These are phyloP conservation scores for Latrodectus geometricus DNA, from an alignment of 1,140 invertebrate genomes.

Conservation along the genomic window DNA sequence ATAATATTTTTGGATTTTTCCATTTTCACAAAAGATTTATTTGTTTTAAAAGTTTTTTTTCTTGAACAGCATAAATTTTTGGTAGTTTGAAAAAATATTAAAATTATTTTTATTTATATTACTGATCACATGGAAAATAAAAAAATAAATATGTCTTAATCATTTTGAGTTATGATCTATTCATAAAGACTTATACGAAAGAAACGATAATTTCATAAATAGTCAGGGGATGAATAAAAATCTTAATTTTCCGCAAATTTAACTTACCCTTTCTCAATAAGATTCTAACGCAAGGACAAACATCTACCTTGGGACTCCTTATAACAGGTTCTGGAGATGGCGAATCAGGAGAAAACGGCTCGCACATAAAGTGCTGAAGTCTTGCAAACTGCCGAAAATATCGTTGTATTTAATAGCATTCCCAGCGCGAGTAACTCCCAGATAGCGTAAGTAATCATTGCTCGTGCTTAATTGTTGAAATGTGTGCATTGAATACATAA, in stretches of 20 bases:
- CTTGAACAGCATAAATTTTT: no score
- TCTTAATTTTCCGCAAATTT: neutral
- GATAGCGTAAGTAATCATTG: constrained; percentile 48
- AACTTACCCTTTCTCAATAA: neutral
- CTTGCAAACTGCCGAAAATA: constrained; percentile 36
- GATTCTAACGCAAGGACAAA: neutral
- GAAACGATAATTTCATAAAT: no score
- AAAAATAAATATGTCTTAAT: no score
- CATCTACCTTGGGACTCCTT: constrained; percentile 31
- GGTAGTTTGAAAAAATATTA: no score
- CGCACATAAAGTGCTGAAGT: neutral
- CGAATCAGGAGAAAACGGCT: constrained; percentile 8
- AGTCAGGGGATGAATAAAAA: constrained; percentile 32
- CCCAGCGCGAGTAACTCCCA: constrained; percentile 24
- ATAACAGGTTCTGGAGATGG: constrained; percentile 24
- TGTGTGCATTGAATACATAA: constrained; percentile 57
- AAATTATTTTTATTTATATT: no score
- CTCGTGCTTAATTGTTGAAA: constrained; percentile 45
- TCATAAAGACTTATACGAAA: no score
- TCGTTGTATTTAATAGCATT: constrained; percentile 48
- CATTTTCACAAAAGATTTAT: no score
- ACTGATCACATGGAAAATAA: no score
- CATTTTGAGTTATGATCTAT: no score
- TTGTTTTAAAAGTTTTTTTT: no score
- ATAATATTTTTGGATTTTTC: no score